Evolutionary conservation across 2,797 vertebrate species (phyloP).

Genomic region (Hemitrygon akajei): DNA sequence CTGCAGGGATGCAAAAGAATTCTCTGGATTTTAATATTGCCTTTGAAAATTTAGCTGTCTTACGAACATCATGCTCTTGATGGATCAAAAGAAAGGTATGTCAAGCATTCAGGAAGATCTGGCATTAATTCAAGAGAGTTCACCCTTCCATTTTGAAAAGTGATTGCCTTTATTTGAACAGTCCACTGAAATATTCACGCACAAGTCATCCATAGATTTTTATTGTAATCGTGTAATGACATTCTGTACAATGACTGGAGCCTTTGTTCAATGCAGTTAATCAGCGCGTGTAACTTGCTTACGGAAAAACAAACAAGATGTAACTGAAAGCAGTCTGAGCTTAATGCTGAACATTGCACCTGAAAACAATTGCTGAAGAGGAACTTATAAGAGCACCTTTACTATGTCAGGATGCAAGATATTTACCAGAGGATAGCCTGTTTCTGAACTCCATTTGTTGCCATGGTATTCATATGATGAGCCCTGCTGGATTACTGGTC

Average conservation of each 20-base stretch:
- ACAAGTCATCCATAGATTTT: neutral
- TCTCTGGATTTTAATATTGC: neutral
- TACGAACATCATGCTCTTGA: no score
- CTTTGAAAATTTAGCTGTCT: no score
- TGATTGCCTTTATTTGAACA: neutral
- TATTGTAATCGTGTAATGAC: neutral
- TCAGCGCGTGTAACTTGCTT: neutral
- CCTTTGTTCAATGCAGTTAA: neutral
- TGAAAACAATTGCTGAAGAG: neutral
- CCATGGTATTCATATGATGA: no score
- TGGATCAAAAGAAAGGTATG: neutral
- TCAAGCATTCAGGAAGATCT: neutral
- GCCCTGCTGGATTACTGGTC: no score
- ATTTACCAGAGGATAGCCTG: no score
- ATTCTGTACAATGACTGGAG: neutral
- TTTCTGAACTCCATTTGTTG: no score
- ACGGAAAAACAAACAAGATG: neutral
- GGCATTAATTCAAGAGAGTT: neutral
- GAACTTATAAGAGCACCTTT: neutral
- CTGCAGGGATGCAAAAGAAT: neutral
- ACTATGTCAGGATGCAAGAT: no score
- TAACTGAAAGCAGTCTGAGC: neutral
- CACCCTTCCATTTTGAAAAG: neutral
- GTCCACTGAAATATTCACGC: neutral
- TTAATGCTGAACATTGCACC: neutral